Evolutionary conservation across 2,113 vertebrate genomes (phyloP).

Genomic region (Archilochus colubris): DNA sequence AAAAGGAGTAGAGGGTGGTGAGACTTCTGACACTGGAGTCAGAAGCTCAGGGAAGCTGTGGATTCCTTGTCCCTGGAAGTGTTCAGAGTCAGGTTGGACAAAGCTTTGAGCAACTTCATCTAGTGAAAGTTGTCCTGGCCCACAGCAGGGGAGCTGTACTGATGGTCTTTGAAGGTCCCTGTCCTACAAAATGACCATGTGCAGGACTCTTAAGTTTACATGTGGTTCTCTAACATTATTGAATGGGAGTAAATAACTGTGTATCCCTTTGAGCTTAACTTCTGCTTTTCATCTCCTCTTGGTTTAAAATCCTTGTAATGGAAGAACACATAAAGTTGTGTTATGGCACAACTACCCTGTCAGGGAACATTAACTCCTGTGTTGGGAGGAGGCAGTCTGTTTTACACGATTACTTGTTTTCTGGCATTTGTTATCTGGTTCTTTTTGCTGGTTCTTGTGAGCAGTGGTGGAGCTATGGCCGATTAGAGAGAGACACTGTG

Average conservation of each 20-base stretch:
- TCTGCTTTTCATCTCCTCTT: fast-evolving
- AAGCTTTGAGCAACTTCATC: not conserved
- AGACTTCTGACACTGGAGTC: not conserved
- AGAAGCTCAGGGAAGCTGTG: not conserved
- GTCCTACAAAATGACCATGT: fast-evolving
- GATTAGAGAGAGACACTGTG: not conserved
- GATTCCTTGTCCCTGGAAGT: not conserved
- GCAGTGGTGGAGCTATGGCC: not conserved
- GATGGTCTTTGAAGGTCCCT: not conserved
- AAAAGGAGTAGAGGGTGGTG: not conserved
- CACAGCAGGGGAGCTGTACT: fast-evolving
- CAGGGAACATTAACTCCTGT: not conserved
- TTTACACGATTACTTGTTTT: not conserved
- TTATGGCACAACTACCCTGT: not conserved
- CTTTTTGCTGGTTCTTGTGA: fast-evolving
- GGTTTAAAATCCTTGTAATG: not conserved
- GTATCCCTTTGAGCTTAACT: not conserved
- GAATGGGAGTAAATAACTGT: too few relatives aligned
- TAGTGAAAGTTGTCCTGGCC: not conserved
- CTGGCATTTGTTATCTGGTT: not conserved
- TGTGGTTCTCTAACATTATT: not conserved
- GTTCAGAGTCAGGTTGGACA: fast-evolving
- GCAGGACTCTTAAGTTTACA: not conserved
- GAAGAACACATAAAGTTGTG: not conserved
- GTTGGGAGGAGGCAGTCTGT: not conserved